These are phyloP conservation scores for Drosophila ficusphila DNA, from an alignment of 1,140 invertebrate species.

Conservation along the genomic window DNA sequence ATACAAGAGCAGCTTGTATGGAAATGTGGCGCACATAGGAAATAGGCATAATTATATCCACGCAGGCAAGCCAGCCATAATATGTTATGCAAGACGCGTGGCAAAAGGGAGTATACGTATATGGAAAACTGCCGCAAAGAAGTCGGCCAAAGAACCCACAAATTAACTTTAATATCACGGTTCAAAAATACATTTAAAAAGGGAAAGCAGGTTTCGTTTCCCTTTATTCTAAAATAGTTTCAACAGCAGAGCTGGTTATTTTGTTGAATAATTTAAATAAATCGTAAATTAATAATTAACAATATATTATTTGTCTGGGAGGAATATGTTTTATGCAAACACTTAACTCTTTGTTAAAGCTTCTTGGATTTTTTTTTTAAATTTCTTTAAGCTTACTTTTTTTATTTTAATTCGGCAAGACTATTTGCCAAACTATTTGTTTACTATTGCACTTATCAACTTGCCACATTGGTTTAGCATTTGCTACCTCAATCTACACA, in stretches of 20 bases:
- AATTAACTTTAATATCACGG: neutral
- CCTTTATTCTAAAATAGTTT: too few species aligned
- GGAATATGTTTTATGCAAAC: neutral
- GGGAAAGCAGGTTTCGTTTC: neutral
- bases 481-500: neutral
- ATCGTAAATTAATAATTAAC: neutral
- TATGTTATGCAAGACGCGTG: slow-evolving; percentile 32
- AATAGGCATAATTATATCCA: slow-evolving; percentile 38
- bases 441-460: neutral
- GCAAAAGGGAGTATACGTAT: neutral
- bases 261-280: too few species aligned
- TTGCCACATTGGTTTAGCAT: neutral
- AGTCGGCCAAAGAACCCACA: neutral
- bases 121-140: neutral
- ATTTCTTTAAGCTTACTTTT: neutral
- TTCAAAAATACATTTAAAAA: neutral
- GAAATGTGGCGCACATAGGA: slow-evolving; percentile 32
- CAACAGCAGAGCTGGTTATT: too few species aligned
- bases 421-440: neutral
- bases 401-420: neutral
- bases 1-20: neutral
- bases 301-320: neutral
- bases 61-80: slow-evolving; percentile 6
- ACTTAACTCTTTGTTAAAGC: neutral
- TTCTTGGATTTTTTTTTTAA: neutral